phyloP scores from a whole-genome alignment of 2,888 invertebrate genomes.

The Harpagoxenus sublaevis region DNA sequence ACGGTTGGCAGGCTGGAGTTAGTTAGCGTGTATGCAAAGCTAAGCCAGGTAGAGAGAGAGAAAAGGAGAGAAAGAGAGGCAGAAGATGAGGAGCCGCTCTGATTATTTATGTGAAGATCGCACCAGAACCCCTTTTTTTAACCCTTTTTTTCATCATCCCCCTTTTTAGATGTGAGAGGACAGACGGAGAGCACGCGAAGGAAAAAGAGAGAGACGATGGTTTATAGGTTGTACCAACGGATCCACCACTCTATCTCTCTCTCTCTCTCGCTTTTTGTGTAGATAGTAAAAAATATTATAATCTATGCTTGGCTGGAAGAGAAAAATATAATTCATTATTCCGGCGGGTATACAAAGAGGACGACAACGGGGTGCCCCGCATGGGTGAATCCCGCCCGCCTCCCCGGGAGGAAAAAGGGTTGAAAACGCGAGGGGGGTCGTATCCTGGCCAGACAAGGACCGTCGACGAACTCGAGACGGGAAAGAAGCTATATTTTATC shows the following conservation, averaged over 20 bases:
- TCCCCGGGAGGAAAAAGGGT: constrained; percentile 79
- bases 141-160: constrained; percentile 68
- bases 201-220: constrained; percentile 24
- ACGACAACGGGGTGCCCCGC: constrained; percentile 81
- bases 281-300: constrained; percentile 86
- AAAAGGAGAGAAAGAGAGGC: constrained; percentile 55
- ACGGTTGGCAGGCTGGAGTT: constrained; percentile 73
- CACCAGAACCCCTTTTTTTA: constrained; percentile 65
- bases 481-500: constrained; percentile 68
- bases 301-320: constrained; percentile 85
- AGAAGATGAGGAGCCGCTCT: constrained; percentile 74
- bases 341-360: constrained; percentile 78
- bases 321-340: constrained; percentile 86
- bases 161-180: constrained; percentile 40
- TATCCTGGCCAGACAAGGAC: constrained; percentile 54
- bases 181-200: constrained; percentile 33
- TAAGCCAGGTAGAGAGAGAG: constrained; percentile 77
- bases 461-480: constrained; percentile 46
- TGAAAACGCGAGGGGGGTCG: constrained; percentile 74
- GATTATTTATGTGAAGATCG: constrained; percentile 81
- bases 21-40: constrained; percentile 81
- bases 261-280: constrained; percentile 77
- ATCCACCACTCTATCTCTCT: constrained; percentile 11
- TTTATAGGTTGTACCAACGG: constrained; percentile 51
- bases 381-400: constrained; percentile 83